phyloP scores from a whole-genome alignment of 2,113 vertebrate species.

The Trogon melanurus region DNA sequence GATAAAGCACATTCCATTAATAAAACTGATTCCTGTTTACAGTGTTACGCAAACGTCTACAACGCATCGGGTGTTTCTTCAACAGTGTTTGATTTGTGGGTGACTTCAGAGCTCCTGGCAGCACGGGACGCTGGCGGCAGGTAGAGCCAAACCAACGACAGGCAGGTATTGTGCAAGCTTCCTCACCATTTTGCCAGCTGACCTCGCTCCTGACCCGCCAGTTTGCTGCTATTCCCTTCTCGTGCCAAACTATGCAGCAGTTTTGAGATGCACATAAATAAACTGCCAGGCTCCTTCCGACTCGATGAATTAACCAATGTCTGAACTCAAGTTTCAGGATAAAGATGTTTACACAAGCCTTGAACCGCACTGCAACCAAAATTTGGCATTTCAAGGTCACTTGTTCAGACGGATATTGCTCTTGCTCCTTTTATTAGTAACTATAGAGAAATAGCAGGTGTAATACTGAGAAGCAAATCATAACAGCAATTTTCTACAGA shows the following conservation, averaged over 20 bases:
- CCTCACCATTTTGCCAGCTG: conserved; percentile 24
- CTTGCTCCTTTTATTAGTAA: neutral
- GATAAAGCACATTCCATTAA: neutral
- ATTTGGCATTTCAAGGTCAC: neutral
- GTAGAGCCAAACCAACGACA: neutral
- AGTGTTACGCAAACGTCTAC: neutral
- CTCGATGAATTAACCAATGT: neutral
- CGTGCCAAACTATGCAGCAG: conserved; percentile 7
- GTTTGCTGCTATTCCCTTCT: neutral
- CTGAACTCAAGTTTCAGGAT: neutral
- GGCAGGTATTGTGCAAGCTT: neutral
- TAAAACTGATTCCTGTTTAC: neutral
- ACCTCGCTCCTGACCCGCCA: conserved; percentile 2
- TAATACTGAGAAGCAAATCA: neutral
- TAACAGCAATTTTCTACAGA: neutral
- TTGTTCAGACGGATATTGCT: neutral
- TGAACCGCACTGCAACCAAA: neutral
- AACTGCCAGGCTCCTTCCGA: neutral
- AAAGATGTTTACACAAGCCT: neutral
- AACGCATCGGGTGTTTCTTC: neutral
- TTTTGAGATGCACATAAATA: conserved; percentile 35
- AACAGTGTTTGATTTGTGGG: neutral
- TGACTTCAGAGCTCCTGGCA: neutral
- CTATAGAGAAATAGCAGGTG: neutral
- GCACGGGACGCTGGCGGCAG: neutral